Percentiles rank a stretch among this genome's conserved stretches.
Conservation (phyloP, 2,113 vertebrate genomes). For the Sakesphorus luctuosus region DNA sequence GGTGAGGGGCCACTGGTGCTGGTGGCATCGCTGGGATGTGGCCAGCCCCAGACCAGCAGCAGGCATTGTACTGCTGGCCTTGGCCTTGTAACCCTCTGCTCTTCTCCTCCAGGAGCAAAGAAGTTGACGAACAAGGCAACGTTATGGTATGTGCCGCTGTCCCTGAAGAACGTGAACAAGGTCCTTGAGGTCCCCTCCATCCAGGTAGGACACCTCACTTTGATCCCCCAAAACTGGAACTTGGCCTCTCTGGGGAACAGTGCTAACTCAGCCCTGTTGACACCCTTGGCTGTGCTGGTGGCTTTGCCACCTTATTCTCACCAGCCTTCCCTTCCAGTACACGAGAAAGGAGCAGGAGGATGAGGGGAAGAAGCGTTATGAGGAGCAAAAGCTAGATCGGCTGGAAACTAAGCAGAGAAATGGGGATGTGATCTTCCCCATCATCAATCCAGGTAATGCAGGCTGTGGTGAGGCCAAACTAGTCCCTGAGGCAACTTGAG, state of each 20-base stretch:
- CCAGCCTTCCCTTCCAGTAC: conserved; percentile 75
- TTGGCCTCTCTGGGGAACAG: accelerated
- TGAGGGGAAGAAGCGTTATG: conserved; percentile 88
- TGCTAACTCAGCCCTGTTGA: accelerated
- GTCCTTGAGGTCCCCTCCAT: conserved; percentile 91
- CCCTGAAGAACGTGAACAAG: conserved; percentile 89
- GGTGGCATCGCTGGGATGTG: accelerated
- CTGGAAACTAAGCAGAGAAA: conserved; percentile 85
- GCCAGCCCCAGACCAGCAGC: not conserved
- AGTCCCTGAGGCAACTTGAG: not conserved
- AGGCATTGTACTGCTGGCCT: not conserved
- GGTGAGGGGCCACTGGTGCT: not conserved
- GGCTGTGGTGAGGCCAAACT: not conserved
- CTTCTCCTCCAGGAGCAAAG: conserved; percentile 80
- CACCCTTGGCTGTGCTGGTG: not conserved
- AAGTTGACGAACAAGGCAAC: conserved; percentile 91
- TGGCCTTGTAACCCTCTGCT: not conserved
- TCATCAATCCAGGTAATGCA: conserved; percentile 80
- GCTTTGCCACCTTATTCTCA: not conserved
- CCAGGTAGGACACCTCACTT: conserved; percentile 76
- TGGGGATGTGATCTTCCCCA: conserved; percentile 74
- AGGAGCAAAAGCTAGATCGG: conserved; percentile 90
- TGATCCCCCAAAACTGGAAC: not conserved
- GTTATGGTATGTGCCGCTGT: conserved; percentile 93
- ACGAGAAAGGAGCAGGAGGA: conserved; percentile 82